Evolutionary conservation across 2,797 vertebrate species (phyloP).

Genomic region (Squalus acanthias): DNA sequence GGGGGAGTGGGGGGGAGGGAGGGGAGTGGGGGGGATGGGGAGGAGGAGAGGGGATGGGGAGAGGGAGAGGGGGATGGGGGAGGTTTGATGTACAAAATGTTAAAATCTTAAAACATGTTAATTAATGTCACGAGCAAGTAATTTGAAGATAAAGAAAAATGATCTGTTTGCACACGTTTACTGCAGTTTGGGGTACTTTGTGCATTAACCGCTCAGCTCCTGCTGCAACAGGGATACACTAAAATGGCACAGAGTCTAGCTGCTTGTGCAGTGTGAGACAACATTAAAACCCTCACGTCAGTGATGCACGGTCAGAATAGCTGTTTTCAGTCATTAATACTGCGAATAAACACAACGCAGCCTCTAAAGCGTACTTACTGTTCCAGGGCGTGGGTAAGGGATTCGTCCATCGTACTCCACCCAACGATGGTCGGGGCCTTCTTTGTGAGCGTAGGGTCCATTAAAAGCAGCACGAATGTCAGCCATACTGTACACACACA

Average conservation of each 20-base stretch:
- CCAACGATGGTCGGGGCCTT: conserved; percentile 89
- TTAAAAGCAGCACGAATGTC: conserved; percentile 89
- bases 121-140: not conserved
- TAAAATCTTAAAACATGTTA: not conserved
- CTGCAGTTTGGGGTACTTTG: not conserved
- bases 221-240: not conserved
- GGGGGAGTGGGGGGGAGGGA: too few relatives aligned
- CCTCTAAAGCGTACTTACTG: conserved; percentile 64
- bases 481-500: conserved; percentile 93
- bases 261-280: not conserved
- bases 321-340: not conserved
- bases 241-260: not conserved
- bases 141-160: not conserved
- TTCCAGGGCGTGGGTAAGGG: conserved; percentile 91
- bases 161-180: not conserved
- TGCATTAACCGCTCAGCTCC: not conserved
- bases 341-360: not conserved
- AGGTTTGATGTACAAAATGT: too few relatives aligned
- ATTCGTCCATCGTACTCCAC: conserved; percentile 89
- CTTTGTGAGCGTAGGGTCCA: conserved; percentile 92
- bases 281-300: not conserved
- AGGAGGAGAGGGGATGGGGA: too few relatives aligned
- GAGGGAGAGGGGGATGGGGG: too few relatives aligned
- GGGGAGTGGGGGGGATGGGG: too few relatives aligned
- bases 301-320: too few relatives aligned